These are phyloP conservation scores for Pachymerium ferrugineum DNA, from an alignment of 2,888 invertebrate species.

Conservation along the genomic window DNA sequence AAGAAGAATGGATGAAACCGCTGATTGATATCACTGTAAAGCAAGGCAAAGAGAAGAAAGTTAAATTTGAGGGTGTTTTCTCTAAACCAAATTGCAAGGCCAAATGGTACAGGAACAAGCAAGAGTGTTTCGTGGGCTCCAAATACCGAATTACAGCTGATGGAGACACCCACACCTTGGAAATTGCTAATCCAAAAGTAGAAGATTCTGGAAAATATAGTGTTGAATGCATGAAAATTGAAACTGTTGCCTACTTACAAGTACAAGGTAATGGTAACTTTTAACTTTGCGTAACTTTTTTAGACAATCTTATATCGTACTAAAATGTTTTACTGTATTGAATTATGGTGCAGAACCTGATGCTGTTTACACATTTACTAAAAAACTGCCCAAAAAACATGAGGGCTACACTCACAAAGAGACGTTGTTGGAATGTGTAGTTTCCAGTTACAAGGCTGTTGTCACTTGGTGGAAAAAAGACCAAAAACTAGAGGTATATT, in stretches of 20 bases:
- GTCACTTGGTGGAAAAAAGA: constrained; percentile 90
- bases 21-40: constrained; percentile 88
- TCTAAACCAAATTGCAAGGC: constrained; percentile 93
- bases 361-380: constrained; percentile 86
- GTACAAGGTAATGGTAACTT: constrained; percentile 69
- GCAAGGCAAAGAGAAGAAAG: constrained; percentile 94
- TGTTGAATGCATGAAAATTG: constrained; percentile 85
- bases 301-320: neutral
- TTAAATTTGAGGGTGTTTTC: constrained; percentile 87
- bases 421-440: constrained; percentile 81
- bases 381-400: constrained; percentile 77
- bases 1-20: constrained; percentile 88
- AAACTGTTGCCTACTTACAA: constrained; percentile 82
- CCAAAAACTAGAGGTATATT: constrained; percentile 56
- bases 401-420: constrained; percentile 90
- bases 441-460: constrained; percentile 87
- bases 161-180: constrained; percentile 81
- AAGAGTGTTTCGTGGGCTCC: constrained; percentile 93
- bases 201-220: constrained; percentile 97
- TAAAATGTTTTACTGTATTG: no score
- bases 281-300: neutral
- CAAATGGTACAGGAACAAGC: constrained; percentile 51
- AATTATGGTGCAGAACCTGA: constrained; percentile 70
- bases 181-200: constrained; percentile 83
- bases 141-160: constrained; percentile 95